Conservation (phyloP, 1,140 invertebrate species). For the Campoletis sonorensis region DNA sequence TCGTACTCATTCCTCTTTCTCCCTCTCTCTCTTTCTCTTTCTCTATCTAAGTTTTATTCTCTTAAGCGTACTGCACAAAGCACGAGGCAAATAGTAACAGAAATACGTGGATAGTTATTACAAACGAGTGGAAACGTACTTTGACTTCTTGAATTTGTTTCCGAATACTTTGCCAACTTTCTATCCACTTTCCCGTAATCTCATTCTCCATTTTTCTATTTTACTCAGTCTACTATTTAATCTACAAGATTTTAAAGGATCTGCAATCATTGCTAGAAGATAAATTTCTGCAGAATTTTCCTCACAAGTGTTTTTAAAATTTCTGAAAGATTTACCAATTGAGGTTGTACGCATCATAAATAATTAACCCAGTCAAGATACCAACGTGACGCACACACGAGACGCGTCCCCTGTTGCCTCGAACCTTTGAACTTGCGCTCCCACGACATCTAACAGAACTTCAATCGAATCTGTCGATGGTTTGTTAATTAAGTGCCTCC, state of each 20-base stretch:
- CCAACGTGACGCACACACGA: background rate
- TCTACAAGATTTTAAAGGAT: background rate
- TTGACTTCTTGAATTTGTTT: constrained; percentile 23
- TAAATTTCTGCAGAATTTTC: background rate
- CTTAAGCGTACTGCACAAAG: background rate
- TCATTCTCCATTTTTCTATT: background rate
- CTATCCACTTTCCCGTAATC: background rate
- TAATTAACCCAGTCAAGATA: background rate
- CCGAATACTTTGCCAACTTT: background rate
- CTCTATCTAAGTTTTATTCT: background rate
- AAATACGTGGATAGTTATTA: constrained; percentile 30
- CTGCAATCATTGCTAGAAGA: background rate
- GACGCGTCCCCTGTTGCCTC: background rate
- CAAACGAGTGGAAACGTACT: constrained; percentile 36
- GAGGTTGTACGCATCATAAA: constrained; percentile 40
- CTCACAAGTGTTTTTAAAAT: background rate
- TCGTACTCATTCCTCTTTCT: background rate
- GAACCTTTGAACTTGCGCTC: background rate
- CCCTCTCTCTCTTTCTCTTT: constrained; percentile 1
- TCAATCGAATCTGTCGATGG: constrained; percentile 3
- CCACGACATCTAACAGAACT: background rate
- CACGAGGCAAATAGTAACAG: constrained; percentile 3
- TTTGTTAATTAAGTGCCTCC: background rate
- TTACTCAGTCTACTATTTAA: background rate
- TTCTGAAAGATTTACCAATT: constrained; percentile 13